Conservation (phyloP, 1,140 invertebrate genomes). For the Neuroterus valhalla region DNA sequence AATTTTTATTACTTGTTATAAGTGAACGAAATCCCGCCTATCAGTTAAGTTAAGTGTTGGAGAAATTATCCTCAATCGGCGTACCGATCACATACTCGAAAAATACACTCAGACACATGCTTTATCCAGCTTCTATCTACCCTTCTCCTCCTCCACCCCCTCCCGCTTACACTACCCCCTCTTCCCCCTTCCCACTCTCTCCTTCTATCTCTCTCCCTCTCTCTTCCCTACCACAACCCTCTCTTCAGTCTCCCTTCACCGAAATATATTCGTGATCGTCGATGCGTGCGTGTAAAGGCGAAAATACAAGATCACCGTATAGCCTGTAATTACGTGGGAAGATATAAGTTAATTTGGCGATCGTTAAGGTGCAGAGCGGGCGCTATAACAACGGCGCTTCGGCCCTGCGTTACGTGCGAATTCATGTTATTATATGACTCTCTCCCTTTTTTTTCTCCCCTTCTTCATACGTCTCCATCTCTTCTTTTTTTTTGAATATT, state of each 20-base stretch:
- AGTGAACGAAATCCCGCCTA: too few species aligned
- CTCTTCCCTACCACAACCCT: not conserved
- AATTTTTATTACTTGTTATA: too few species aligned
- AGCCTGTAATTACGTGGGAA: conserved; percentile 45
- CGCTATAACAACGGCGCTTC: conserved; percentile 35
- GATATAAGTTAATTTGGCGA: conserved; percentile 51
- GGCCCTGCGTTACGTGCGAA: conserved; percentile 15
- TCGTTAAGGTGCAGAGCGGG: conserved; percentile 43
- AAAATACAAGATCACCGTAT: conserved; percentile 31
- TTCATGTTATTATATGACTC: conserved; percentile 27
- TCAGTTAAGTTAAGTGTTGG: too few species aligned
- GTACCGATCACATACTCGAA: too few species aligned
- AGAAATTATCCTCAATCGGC: too few species aligned
- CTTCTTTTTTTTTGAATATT: not conserved
- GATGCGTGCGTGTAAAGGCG: conserved; percentile 31
- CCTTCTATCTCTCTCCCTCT: not conserved
- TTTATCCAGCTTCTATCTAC: too few species aligned
- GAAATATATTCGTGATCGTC: conserved; percentile 41
- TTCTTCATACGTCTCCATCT: not conserved
- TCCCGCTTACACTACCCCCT: not conserved
- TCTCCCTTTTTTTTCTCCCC: not conserved
- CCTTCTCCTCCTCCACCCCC: not conserved
- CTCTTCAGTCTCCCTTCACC: conserved; percentile 28
- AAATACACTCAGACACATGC: not conserved
- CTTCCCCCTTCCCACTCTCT: not conserved